Base-by-base conservation (phyloP, 2,113 vertebrate species). In the Numenius arquata region DNA sequence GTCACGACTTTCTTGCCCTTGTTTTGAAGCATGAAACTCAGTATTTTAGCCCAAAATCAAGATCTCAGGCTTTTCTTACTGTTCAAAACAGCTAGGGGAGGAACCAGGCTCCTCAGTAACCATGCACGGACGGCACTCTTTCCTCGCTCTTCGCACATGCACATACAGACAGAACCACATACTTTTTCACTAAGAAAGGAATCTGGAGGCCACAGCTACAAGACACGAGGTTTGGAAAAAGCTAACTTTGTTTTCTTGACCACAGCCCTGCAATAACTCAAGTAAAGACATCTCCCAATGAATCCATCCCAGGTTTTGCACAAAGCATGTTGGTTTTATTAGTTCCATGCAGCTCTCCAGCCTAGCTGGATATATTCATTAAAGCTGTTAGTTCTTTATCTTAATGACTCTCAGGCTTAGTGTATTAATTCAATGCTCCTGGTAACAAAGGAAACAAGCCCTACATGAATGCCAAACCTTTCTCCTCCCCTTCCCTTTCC, bases 361-460 rank as follows among this genome's bases (percentile, higher is more conserved):
- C 96, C 92, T 96, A 95, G 95, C 96, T 96, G 95, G 91, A 96
- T 90, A 95, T 96, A 96, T 92, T 96, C 95, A 97, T 97, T 96
- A 97, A 94, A 96, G 89, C 94, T 95, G 91, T 92, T 95, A 95
- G 92, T 96, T 96, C 96, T 96, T 96, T 97, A 97, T 96, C 95
- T 96, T 95, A 97, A 97, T 95, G 96, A 96, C 87, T 95, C 94
- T 95, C 96, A 95, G 96, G 96, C 96, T 95, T 94, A 96, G 74
- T 66, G 89, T 91, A 94, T 96, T 96, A 96, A 92, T 95, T 96
- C 94, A 96, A 1, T 88, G 94, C 89, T 96, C 89, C 67, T 94
- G 71, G 87, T 96, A 97, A 96, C 96, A 96, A 95, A 96, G 95
- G 92, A 93, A 95, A 89, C 80, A 88, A 95, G 89, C 78, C 67